Evolutionary conservation across 2,888 invertebrate genomes (phyloP).

Genomic region (Nezara viridula): DNA sequence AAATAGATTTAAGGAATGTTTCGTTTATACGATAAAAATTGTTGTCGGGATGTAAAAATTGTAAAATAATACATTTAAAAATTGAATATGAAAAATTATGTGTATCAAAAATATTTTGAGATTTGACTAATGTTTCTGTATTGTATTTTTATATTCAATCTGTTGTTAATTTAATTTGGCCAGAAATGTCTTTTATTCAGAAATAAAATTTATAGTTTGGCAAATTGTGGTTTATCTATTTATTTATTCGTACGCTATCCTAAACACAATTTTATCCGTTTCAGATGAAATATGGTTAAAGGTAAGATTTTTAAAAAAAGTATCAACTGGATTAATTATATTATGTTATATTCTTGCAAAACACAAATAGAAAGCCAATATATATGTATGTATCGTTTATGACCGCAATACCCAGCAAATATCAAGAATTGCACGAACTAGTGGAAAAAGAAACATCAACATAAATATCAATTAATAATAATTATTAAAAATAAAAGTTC

Average conservation of each 20-base stretch:
- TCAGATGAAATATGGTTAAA: neutral
- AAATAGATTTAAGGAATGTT: neutral
- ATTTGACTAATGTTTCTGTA: neutral
- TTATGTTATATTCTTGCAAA: too few relatives aligned
- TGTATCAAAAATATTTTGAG: neutral
- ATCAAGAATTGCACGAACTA: too few relatives aligned
- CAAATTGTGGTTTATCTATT: neutral
- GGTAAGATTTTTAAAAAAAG: too few relatives aligned
- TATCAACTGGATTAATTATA: too few relatives aligned
- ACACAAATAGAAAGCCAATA: too few relatives aligned
- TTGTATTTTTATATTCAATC: neutral
- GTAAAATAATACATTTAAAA: neutral
- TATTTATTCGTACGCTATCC: neutral
- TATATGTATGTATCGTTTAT: too few relatives aligned
- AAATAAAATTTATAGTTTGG: conserved; percentile 55
- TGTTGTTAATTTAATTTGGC: conserved; percentile 7
- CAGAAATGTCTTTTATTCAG: conserved; percentile 7
- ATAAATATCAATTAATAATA: too few relatives aligned
- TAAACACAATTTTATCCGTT: neutral
- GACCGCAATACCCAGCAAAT: too few relatives aligned
- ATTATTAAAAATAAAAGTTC: too few relatives aligned
- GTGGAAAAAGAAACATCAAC: too few relatives aligned
- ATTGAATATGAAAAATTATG: neutral
- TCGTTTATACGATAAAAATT: conserved; percentile 13
- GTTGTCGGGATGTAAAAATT: conserved; percentile 43